A percentile compares a stretch with the other conserved stretches of the same genome.
These are phyloP conservation scores for Agrotis clavis DNA, from an alignment of 2,888 invertebrate genomes.

Conservation along the genomic window DNA sequence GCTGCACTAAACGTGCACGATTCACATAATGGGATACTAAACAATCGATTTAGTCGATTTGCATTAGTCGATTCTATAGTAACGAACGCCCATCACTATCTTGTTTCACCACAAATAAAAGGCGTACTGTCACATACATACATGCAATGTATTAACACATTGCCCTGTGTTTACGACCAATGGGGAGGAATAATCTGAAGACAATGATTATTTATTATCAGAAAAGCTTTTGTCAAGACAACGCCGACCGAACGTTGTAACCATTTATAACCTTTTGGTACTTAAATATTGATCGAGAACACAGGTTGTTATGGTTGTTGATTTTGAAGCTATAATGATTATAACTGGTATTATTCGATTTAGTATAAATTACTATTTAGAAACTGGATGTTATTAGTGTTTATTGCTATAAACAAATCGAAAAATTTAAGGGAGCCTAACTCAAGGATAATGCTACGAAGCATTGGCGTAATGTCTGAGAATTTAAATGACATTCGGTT, in stretches of 20 bases:
- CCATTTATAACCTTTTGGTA: slow-evolving; percentile 79
- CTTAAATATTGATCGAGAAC: slow-evolving; percentile 71
- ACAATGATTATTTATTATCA: slow-evolving; percentile 85
- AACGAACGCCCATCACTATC: slow-evolving; percentile 62
- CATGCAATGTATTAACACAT: slow-evolving; percentile 82
- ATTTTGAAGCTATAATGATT: slow-evolving; percentile 61
- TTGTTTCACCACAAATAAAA: slow-evolving; percentile 67
- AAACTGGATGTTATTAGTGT: background rate
- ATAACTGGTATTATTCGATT: slow-evolving; percentile 22
- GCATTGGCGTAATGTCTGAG: too few species aligned
- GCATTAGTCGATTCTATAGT: slow-evolving; percentile 63
- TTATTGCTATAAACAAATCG: background rate
- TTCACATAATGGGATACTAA: slow-evolving; percentile 48
- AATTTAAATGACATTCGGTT: too few species aligned
- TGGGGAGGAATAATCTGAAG: slow-evolving; percentile 81
- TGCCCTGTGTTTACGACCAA: slow-evolving; percentile 80
- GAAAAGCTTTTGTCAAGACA: slow-evolving; percentile 79
- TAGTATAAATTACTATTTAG: too few species aligned
- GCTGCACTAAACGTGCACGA: slow-evolving; percentile 30
- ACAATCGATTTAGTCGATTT: slow-evolving; percentile 58
- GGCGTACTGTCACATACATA: slow-evolving; percentile 73
- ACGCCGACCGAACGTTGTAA: slow-evolving; percentile 69
- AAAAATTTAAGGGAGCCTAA: too few species aligned
- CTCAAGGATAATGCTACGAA: background rate
- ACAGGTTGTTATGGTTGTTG: slow-evolving; percentile 65